Base-by-base conservation (phyloP, 2,888 invertebrate species). In the Brachyptera risi region DNA sequence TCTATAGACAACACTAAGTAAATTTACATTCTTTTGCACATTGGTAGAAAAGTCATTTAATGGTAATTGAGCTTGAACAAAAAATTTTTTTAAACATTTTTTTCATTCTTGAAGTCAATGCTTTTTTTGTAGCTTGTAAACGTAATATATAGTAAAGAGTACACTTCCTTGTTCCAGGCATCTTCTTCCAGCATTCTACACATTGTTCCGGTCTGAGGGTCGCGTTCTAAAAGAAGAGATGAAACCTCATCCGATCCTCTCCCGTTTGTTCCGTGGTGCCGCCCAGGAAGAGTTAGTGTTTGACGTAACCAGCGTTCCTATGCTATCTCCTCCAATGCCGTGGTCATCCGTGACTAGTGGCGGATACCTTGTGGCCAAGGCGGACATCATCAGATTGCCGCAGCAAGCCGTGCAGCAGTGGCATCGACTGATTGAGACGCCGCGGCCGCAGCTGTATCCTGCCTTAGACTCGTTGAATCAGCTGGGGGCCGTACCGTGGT, bases 401-500 rank as follows among this genome's bases (percentile, higher is more conserved):
- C 73, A 74, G 51, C 78, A 83, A 69, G 85, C 88, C 58, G 74
- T 79, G 56, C 82, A 81, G 61, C 90, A 91, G 71, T 80, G 79
- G 78, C 77, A 83, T 19, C 78, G 83, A 2, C 74, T 93, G 58
- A 76, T 80, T 38, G 77, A 80, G 17, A 76, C 82, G 1, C 80
- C 83, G 1, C 71, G 78, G 0, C 77, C 80, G 23, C 77, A 86
- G 67, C 74, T 96, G 26, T 88, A 88, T 74, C 94, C 97, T 0
- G 83, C 88, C 1, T 78, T 95, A 56, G 98, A 99, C 78, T 87
- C 93, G 21, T 79, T 99, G 37, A 99, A 98, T 79, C 90, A 94
- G 72, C 80, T 98, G n/a, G 87, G 89, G 0, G 84, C 90, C 56
- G 86, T 94, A 61, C 95, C 98, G 0, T 99, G 99, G 99, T 83